Evolutionary conservation across 2,797 vertebrate species (phyloP), one percentile per base, ranked within the genome.

Genomic region (Oreonectes daqikongensis): DNA sequence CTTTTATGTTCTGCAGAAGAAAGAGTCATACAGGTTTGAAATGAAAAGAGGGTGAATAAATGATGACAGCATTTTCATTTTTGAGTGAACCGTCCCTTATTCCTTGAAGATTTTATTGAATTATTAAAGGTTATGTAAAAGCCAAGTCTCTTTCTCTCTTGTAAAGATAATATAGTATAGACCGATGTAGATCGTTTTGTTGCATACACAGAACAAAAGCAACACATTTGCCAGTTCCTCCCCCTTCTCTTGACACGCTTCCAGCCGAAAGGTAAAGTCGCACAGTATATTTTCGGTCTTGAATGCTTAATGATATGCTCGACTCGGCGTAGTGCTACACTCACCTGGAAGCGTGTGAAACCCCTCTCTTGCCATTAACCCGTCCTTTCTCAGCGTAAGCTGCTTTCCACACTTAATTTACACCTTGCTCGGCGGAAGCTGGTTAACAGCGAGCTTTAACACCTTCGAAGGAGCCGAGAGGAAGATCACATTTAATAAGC

Each of bases 291-390:
- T 64, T 20, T 59, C 3, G 1, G 15, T 59, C 55, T 28, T 28
- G 55, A 59, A 28, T 59, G 18, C 4, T 26, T 72, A 67, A 59
- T 79, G 63, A 72, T 61, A 66, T 57, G 67, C 28, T 24, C 35
- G 9, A 32, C 60, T 48, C 48, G 44, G 69, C 55, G 60, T 72
- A 57, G 65, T 72, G 69, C 30, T 60, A 40, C 59, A 38, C 52
- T 35, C 69, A 66, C 69, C 77, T 78, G 75, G 55, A 77, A 53
- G 57, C 1, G 18, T 65, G 69, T 82, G 74, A 77, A 74, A 26
- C 64, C n/a, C 38, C 64, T 40, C 22, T 26, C 38, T 60, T 59
- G 24, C n/a, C 52, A 75, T 57, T 75, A 75, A 67, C 72, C 48
- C 50, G 70, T 64, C 48, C 52, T 78, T 65, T 48, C 61, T 32